Evolutionary conservation across 1,140 invertebrate genomes (phyloP).

Genomic region (Dreissena polymorpha): DNA sequence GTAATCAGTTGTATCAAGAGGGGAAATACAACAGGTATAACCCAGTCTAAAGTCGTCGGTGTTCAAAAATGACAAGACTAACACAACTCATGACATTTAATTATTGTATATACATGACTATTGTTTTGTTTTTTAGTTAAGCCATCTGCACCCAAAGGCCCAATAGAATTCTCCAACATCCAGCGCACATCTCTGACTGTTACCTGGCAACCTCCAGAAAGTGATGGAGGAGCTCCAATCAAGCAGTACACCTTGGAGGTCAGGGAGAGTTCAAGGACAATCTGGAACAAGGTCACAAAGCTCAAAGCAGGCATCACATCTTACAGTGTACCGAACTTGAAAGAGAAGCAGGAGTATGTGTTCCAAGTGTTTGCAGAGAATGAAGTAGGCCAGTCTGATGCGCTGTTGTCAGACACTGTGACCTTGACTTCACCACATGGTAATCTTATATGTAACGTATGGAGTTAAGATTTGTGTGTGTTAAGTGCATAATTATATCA

Average conservation of each 20-base stretch:
- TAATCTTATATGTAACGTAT: constrained; percentile 79
- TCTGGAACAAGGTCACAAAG: constrained; percentile 91
- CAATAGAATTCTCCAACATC: constrained; percentile 80
- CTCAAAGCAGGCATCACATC: constrained; percentile 78
- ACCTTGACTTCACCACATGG: constrained; percentile 89
- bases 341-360: constrained; percentile 83
- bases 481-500: neutral
- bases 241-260: constrained; percentile 96
- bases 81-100: too few species aligned
- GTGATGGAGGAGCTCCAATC: constrained; percentile 98
- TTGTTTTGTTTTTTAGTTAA: constrained; percentile 44
- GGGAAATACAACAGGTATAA: too few species aligned
- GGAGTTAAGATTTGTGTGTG: too few species aligned
- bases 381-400: constrained; percentile 92
- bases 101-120: too few species aligned
- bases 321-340: constrained; percentile 83
- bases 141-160: constrained; percentile 94
- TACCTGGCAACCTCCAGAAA: constrained; percentile 97
- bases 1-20: too few species aligned
- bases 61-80: too few species aligned
- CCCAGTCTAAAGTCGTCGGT: too few species aligned
- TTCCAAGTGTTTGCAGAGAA: constrained; percentile 92
- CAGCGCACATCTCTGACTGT: constrained; percentile 88
- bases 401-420: constrained; percentile 92
- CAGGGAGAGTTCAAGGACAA: constrained; percentile 87